Base-by-base conservation (phyloP, 2,888 invertebrate genomes). In the Tholera decimalis region DNA sequence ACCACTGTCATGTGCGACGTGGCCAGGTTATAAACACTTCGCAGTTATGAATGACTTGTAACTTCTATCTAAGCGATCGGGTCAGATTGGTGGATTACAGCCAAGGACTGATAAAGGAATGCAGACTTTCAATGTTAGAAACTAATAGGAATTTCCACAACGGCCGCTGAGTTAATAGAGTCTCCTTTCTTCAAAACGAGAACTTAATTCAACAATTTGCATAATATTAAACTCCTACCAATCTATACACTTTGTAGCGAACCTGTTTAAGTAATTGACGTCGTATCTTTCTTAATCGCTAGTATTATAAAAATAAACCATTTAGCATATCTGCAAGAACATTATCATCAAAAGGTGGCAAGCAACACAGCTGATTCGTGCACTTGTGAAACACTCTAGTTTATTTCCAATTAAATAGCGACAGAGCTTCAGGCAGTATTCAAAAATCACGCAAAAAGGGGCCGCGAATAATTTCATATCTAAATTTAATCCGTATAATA, bases 401-500 rank as follows among this genome's bases (percentile, higher is more conserved):
- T 64, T 47, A 33, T 47, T 59, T 20, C n/a, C 4, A 58, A 61
- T 63, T 53, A 50, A 65, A 68, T 49, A 59, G 22, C 50, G 49
- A 57, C 77, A 83, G 77, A 84, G 77, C 77, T 62, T 57, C 18
- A 69, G 55, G 51, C 56, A 51, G 70, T 77, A 41, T 69, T 56
- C 51, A 49, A 57, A 79, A 83, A 63, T 28, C 59, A 33, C 46
- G 43, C 59, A 59, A 9, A 56, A 71, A 80, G 85, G 84, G 88
- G 87, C 89, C 89, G 84, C 88, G 84, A 84, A 87, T 88, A 88
- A 85, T 89, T 88, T 85, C 85, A 83, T 79, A 79, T 88, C 91
- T 92, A 93, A 87, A 89, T 87, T 89, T 92, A 92, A 82, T 81
- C 82, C 74, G 80, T 85, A 84, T 85, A 82, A 83, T 82, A 80